Evolutionary conservation across 1,140 invertebrate species (phyloP).

Genomic region (Lithobius niger): DNA sequence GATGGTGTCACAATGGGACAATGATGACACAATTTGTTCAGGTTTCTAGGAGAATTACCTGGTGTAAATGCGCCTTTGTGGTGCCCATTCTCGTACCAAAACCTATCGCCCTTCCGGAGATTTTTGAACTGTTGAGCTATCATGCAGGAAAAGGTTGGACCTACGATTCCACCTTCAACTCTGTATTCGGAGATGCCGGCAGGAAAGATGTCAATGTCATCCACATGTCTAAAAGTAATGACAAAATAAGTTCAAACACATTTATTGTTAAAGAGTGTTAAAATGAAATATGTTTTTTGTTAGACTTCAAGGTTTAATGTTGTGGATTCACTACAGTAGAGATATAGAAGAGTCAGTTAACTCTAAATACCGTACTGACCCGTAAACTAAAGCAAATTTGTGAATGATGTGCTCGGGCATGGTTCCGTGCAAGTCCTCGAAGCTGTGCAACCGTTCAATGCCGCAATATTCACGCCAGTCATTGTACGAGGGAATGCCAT

Average conservation of each 20-base stretch:
- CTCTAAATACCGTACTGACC: too few relatives aligned
- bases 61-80: slow-evolving; percentile 19
- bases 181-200: slow-evolving; percentile 41
- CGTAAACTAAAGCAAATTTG: too few relatives aligned
- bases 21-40: too few relatives aligned
- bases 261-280: too few relatives aligned
- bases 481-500: slow-evolving; percentile 17
- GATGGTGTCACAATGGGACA: too few relatives aligned
- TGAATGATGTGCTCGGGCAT: too few relatives aligned
- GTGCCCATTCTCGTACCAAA: slow-evolving; percentile 25
- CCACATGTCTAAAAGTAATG: slow-evolving; percentile 6
- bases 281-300: too few relatives aligned
- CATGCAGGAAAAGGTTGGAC: slow-evolving; percentile 43
- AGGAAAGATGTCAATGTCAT: slow-evolving; percentile 43
- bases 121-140: slow-evolving; percentile 44
- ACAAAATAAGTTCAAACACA: neutral
- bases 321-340: too few relatives aligned
- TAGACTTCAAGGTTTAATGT: too few relatives aligned
- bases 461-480: slow-evolving; percentile 17
- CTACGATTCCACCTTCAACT: slow-evolving; percentile 37
- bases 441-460: slow-evolving; percentile 10
- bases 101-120: slow-evolving; percentile 43
- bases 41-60: slow-evolving; percentile 16
- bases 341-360: too few relatives aligned
- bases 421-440: slow-evolving; percentile 17